Evolutionary conservation across 2,797 vertebrate species (phyloP).

Genomic region (Lagorchestes hirsutus): DNA sequence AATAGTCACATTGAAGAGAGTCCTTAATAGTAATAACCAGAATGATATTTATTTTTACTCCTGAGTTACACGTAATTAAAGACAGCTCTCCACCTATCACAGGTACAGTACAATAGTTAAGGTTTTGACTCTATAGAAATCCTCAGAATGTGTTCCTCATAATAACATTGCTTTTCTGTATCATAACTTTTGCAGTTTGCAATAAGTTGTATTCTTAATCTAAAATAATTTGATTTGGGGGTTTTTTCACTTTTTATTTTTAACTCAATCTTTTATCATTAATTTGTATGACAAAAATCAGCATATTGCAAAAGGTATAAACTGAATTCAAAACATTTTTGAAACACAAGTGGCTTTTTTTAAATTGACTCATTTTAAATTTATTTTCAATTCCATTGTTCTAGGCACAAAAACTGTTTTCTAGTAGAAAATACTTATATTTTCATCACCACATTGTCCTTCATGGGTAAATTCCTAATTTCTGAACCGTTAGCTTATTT

Average conservation of each 20-base stretch:
- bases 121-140: background rate
- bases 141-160: background rate
- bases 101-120: background rate
- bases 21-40: background rate
- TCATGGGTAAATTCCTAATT: background rate
- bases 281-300: background rate
- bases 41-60: background rate
- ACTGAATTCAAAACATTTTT: background rate
- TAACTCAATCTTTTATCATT: background rate
- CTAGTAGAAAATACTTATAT: background rate
- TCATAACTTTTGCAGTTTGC: background rate
- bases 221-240: background rate
- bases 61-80: background rate
- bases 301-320: background rate
- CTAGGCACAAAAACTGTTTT: background rate
- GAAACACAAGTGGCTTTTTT: background rate
- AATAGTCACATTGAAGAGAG: background rate
- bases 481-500: background rate
- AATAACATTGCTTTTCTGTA: background rate
- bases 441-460: background rate
- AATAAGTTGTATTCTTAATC: background rate
- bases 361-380: background rate
- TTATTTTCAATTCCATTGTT: background rate
- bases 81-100: background rate
- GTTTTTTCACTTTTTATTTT: background rate